Conservation (phyloP, 2,797 vertebrate species). For the Anabacerthia variegaticeps region DNA sequence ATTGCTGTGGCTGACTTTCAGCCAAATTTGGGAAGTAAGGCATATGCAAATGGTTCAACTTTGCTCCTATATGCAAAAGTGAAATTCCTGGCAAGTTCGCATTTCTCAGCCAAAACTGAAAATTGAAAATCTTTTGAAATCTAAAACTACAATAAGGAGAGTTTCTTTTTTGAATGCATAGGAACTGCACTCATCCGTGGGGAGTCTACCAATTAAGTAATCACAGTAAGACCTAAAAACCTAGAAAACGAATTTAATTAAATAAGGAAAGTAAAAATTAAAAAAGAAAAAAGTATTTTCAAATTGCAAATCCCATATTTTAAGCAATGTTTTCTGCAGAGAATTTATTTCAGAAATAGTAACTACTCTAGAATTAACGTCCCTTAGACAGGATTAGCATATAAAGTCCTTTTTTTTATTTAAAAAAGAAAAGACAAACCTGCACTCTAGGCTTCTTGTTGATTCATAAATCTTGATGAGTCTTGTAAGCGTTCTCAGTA, state of each 20-base stretch:
- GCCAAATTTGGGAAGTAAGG: neutral
- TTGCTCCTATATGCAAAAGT: neutral
- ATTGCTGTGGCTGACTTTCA: neutral
- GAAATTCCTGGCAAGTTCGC: neutral
- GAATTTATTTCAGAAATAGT: neutral
- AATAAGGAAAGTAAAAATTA: neutral
- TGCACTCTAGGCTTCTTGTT: neutral
- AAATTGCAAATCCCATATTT: neutral
- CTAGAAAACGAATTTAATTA: rapidly evolving
- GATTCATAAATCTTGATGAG: slow-evolving; percentile 27
- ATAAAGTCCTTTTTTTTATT: neutral
- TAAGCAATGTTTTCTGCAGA: neutral
- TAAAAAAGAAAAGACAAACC: neutral
- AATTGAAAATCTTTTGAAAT: neutral
- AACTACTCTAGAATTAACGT: neutral
- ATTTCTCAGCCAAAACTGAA: neutral
- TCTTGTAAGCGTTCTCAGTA: neutral
- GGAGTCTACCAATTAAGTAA: neutral
- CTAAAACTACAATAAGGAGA: neutral
- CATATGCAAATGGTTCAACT: neutral
- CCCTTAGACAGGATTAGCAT: neutral
- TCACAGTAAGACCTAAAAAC: neutral
- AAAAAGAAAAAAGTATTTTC: neutral
- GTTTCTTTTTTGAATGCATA: neutral
- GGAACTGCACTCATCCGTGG: rapidly evolving